Conservation (phyloP, 2,888 invertebrate species). For the Lymantria dispar region DNA sequence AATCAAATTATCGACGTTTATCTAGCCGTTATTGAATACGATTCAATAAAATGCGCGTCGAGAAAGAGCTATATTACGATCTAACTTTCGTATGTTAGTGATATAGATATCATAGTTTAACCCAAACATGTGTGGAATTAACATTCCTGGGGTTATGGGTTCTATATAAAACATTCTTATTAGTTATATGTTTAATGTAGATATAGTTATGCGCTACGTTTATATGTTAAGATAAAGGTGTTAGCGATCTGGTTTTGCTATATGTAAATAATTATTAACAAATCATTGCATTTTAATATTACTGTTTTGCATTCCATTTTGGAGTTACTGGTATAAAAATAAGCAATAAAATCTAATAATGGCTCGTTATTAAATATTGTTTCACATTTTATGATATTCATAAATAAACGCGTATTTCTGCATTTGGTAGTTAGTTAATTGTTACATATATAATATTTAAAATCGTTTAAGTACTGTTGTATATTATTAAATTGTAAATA, state of each 20-base stretch:
- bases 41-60: too few relatives aligned
- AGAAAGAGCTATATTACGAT: too few relatives aligned
- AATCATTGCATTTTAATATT: background rate
- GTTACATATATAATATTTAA: conserved; percentile 21
- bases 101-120: background rate
- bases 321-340: background rate
- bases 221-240: conserved; percentile 38
- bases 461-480: conserved; percentile 19
- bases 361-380: background rate
- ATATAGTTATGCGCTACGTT: conserved; percentile 7
- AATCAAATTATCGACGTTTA: too few relatives aligned
- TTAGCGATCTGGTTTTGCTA: conserved; percentile 8
- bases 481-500: conserved; percentile 30
- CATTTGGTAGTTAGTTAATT: conserved; percentile 8
- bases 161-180: background rate
- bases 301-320: conserved; percentile 1
- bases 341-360: background rate
- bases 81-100: too few relatives aligned
- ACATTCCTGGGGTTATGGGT: background rate
- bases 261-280: background rate
- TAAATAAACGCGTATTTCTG: conserved; percentile 23
- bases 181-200: background rate
- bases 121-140: background rate
- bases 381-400: background rate
- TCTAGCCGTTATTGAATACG: too few relatives aligned